phyloP scores from a whole-genome alignment of 2,888 invertebrate species.

The Teleogryllus oceanicus region DNA sequence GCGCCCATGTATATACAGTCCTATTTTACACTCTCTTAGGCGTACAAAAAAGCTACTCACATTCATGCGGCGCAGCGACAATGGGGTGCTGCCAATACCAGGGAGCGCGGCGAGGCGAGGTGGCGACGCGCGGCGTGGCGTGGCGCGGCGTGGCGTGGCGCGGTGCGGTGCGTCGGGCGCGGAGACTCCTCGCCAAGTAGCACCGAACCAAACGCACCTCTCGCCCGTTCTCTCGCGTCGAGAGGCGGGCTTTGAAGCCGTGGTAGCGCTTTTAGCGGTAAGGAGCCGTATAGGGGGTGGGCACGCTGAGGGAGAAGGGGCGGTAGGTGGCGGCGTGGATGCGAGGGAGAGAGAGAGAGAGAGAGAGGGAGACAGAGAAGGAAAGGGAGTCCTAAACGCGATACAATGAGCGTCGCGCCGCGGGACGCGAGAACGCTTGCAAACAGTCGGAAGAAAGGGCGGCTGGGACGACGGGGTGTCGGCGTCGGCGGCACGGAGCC shows the following conservation, averaged over 20 bases:
- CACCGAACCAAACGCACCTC: too few relatives aligned
- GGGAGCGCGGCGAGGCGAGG: background rate
- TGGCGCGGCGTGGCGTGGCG: background rate
- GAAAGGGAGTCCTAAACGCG: too few relatives aligned
- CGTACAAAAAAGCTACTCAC: constrained; percentile 2
- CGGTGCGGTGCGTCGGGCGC: background rate
- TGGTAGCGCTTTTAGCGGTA: constrained; percentile 2
- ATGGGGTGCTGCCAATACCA: background rate
- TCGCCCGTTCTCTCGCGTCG: background rate
- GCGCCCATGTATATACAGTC: constrained; percentile 18
- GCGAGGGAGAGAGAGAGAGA: too few relatives aligned
- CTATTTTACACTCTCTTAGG: background rate
- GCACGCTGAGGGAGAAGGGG: background rate
- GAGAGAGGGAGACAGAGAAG: too few relatives aligned
- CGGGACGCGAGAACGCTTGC: too few relatives aligned
- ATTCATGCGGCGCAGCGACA: background rate
- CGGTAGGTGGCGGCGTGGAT: too few relatives aligned
- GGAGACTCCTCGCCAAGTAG: background rate
- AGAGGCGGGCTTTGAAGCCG: background rate
- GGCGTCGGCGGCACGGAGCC: too few relatives aligned
- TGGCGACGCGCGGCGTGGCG: background rate
- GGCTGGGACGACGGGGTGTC: too few relatives aligned
- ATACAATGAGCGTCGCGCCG: too few relatives aligned
- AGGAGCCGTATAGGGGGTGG: background rate
- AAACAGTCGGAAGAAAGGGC: too few relatives aligned